These are phyloP conservation scores for Aspidiotus destructor DNA, from an alignment of 2,888 invertebrate species.

Conservation along the genomic window DNA sequence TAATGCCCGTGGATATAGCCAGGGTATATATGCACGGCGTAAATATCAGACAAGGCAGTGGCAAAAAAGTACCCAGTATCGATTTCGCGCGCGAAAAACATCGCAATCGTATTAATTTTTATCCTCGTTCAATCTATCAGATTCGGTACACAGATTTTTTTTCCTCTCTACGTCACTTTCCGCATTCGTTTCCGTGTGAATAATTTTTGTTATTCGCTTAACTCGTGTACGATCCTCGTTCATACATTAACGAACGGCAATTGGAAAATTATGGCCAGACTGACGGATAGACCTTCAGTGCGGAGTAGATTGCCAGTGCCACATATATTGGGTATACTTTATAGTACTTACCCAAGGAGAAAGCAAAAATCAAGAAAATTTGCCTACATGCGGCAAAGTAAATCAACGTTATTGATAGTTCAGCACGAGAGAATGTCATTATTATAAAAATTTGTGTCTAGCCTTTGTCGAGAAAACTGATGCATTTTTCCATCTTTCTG, in stretches of 20 bases:
- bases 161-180: neutral
- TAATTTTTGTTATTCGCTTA: conserved; percentile 23
- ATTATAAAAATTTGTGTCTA: too few species aligned
- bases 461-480: too few species aligned
- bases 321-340: too few species aligned
- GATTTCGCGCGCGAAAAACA: conserved; percentile 26
- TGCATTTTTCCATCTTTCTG: too few species aligned
- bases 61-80: conserved; percentile 10
- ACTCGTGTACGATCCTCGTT: neutral
- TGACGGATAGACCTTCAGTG: too few species aligned
- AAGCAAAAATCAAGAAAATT: too few species aligned
- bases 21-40: too few species aligned
- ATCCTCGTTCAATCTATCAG: conserved; percentile 22
- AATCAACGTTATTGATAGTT: too few species aligned
- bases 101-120: conserved; percentile 30
- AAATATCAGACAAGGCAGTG: neutral
- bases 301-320: too few species aligned
- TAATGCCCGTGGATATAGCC: neutral
- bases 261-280: conserved; percentile 15
- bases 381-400: too few species aligned
- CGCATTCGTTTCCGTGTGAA: neutral
- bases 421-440: too few species aligned
- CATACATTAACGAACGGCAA: neutral
- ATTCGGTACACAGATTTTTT: conserved; percentile 13
- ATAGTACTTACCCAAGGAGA: too few species aligned